Base-by-base conservation (phyloP, 1,140 invertebrate genomes). In the Dendroctonus ponderosae region DNA sequence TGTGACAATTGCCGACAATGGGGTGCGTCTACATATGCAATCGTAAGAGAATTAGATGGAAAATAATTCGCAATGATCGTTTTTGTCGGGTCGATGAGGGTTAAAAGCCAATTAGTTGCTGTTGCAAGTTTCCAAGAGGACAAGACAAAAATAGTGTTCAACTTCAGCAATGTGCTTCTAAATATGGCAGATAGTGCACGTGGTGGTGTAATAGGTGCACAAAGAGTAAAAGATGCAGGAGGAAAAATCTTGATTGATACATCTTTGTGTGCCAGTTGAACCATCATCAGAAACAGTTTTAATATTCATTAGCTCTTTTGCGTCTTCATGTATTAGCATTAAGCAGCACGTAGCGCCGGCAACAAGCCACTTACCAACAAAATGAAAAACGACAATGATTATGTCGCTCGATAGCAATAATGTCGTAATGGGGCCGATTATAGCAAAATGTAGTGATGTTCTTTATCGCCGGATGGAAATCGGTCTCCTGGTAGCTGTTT, bases 381-480 rank as follows among this genome's bases (percentile, higher is more conserved):
- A 51, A 62, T 62, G 48, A 50, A 37, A 62, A 62, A 62, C 60
- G 12, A 26, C 14, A n/a, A n/a, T 50, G 60, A 51, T 62, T 62
- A 62, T 50, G 41, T 62, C 48, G 48, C 49, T 38, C 54, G 57
- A 60, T 14, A 49, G 57, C 54, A n/a, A 50, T 50, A 60, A 60
- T 60, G 37, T 40, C 48, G 60, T 62, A 62, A 62, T 52, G 60
- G 48, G 48, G 37, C 9, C 48, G 60, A 62, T 62, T 62, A 62
- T 48, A 50, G 44, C 44, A 50, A 48, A 42, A 61, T 39, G 38
- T 41, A 52, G 60, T 50, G 60, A 62, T 62, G 48, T 62, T 52
- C 60, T 62, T 62, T 62, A 62, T 62, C 60, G 60, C 39, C 60
- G 9, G 44, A 62, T 52, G 51, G 41, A 62, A 62, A 62, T 62